These are phyloP conservation scores for Aurelia sp. DNA, from an alignment of 30 jellyfish, hydroid and myxozoan genomes.

Conservation along the genomic window DNA sequence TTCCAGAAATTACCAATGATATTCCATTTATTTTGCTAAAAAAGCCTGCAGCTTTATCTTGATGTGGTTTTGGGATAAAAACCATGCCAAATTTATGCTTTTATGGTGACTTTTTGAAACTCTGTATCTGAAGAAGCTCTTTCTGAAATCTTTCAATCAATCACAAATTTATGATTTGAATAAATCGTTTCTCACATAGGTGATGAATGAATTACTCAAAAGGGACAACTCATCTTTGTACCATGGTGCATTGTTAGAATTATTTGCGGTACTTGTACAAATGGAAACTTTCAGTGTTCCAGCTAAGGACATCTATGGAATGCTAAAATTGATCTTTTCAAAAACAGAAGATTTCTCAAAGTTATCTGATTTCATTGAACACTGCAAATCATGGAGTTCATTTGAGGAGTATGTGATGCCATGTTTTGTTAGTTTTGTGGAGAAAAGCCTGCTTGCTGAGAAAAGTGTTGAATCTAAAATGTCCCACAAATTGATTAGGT, in stretches of 20 bases:
- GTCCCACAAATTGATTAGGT: background rate
- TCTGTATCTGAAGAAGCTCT: no score
- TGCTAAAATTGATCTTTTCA: slow-evolving; percentile 5
- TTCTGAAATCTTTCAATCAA: no score
- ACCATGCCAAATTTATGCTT: no score
- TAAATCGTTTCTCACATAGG: no score
- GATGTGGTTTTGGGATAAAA: no score
- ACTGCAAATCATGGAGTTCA: slow-evolving; percentile 1
- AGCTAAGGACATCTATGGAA: background rate
- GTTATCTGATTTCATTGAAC: slow-evolving; percentile 11
- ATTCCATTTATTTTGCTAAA: no score
- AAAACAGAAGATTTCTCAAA: background rate
- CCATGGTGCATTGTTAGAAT: background rate
- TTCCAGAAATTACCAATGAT: no score
- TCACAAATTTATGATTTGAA: no score
- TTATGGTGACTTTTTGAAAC: no score
- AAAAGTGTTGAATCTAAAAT: background rate
- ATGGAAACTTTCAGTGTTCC: background rate
- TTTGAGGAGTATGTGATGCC: slow-evolving; percentile 3
- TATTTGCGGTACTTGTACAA: slow-evolving; percentile 20
- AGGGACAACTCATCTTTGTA: no score
- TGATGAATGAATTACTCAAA: no score
- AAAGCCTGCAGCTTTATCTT: no score
- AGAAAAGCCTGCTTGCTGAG: slow-evolving; percentile 20
- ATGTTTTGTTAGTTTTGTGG: slow-evolving; percentile 1